Conservation (phyloP, 2,888 invertebrate species). For the Morpho deidamia region DNA sequence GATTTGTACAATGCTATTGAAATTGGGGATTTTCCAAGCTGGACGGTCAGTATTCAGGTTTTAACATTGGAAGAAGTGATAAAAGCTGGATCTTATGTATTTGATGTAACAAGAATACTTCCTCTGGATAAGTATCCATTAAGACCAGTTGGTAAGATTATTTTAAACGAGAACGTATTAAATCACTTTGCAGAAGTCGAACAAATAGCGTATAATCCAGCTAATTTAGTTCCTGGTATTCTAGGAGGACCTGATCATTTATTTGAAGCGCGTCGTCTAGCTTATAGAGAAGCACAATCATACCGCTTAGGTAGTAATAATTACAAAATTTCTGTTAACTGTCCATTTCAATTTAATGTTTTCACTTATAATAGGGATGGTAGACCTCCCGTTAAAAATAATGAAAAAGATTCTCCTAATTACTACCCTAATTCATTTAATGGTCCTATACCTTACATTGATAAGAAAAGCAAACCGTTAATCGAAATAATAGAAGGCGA, state of each 20-base stretch:
- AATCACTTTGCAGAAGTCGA: conserved; percentile 97
- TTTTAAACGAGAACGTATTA: conserved; percentile 91
- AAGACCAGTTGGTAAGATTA: conserved; percentile 91
- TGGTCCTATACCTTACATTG: conserved; percentile 96
- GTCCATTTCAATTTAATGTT: conserved; percentile 85
- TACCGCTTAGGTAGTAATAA: conserved; percentile 94
- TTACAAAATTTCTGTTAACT: conserved; percentile 96
- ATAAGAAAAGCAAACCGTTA: conserved; percentile 90
- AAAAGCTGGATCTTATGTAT: conserved; percentile 89
- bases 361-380: conserved; percentile 95
- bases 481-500: conserved; percentile 65
- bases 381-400: conserved; percentile 82
- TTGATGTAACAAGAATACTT: conserved; percentile 96
- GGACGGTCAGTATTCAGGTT: conserved; percentile 90
- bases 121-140: conserved; percentile 91
- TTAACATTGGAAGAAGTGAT: conserved; percentile 94
- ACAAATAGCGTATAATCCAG: conserved; percentile 93
- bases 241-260: conserved; percentile 96
- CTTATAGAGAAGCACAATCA: conserved; percentile 93
- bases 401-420: conserved; percentile 94
- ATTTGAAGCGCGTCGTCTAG: conserved; percentile 91
- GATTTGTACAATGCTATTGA: conserved; percentile 94
- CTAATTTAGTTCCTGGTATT: conserved; percentile 94
- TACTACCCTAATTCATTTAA: conserved; percentile 98
- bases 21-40: conserved; percentile 84